Evolutionary conservation across 2,113 vertebrate genomes (phyloP).

Genomic region (Tragelaphus buxtoni): DNA sequence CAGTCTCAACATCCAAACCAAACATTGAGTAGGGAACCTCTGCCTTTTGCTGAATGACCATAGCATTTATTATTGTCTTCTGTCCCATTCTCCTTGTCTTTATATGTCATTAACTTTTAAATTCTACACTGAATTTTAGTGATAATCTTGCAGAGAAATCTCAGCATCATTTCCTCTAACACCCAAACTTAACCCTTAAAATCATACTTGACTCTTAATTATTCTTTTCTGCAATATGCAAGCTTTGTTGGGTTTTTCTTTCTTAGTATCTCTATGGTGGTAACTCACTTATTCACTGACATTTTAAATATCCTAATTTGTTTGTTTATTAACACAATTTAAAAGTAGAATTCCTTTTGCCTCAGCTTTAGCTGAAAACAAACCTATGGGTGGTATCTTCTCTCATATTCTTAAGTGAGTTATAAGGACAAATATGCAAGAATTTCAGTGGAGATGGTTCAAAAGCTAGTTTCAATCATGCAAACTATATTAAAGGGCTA

Average conservation of each 20-base stretch:
- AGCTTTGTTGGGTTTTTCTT: neutral
- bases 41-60: neutral
- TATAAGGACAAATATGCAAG: neutral
- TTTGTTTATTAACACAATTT: slow-evolving; percentile 22
- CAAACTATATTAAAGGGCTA: neutral
- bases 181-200: neutral
- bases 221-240: neutral
- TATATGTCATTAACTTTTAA: neutral
- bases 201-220: neutral
- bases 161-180: neutral
- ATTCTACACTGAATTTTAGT: neutral
- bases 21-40: neutral
- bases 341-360: neutral
- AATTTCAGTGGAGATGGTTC: neutral
- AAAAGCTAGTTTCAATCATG: neutral
- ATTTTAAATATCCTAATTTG: neutral
- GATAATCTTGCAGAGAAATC: neutral
- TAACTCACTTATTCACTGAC: neutral
- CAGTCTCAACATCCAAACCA: neutral
- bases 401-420: neutral
- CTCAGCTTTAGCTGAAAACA: neutral
- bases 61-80: neutral
- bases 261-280: neutral
- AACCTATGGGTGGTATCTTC: neutral
- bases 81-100: neutral